phyloP scores from a whole-genome alignment of 2,113 vertebrate species.

The Gadus chalcogrammus region DNA sequence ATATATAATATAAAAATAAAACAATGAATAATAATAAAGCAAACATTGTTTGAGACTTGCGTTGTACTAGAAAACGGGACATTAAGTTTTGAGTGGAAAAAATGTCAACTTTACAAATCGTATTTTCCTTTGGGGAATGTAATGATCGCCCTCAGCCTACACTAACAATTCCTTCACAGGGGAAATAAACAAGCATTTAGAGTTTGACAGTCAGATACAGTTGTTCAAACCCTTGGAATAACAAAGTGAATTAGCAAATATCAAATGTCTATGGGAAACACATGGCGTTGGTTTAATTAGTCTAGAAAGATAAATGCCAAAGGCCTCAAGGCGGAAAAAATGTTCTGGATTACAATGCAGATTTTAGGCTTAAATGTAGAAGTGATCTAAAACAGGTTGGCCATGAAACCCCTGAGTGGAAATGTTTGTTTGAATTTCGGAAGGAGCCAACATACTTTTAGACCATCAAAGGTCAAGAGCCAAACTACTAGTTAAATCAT shows the following conservation, averaged over 20 bases:
- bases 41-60: too few relatives aligned
- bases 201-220: slow-evolving; percentile 34
- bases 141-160: slow-evolving; percentile 15
- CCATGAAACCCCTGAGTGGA: slow-evolving; percentile 48
- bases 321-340: slow-evolving; percentile 35
- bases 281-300: slow-evolving; percentile 53
- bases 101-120: not conserved
- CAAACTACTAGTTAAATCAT: not conserved
- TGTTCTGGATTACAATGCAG: slow-evolving; percentile 38
- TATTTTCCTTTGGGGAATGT: slow-evolving; percentile 7
- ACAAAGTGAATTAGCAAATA: slow-evolving; percentile 45
- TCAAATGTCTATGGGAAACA: slow-evolving; percentile 60
- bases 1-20: too few relatives aligned
- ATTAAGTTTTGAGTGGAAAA: too few relatives aligned
- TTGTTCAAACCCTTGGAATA: slow-evolving; percentile 26
- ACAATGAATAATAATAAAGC: too few relatives aligned
- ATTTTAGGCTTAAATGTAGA: slow-evolving; percentile 37
- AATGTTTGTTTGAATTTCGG: slow-evolving; percentile 54
- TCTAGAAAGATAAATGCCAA: slow-evolving; percentile 59
- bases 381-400: slow-evolving; percentile 62
- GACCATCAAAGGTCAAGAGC: slow-evolving; percentile 17
- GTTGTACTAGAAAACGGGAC: too few relatives aligned
- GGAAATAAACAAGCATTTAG: slow-evolving; percentile 52
- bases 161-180: slow-evolving; percentile 34
- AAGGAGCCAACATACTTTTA: slow-evolving; percentile 17